phyloP scores from a whole-genome alignment of 2,888 invertebrate species.

The Rhingia campestris region DNA sequence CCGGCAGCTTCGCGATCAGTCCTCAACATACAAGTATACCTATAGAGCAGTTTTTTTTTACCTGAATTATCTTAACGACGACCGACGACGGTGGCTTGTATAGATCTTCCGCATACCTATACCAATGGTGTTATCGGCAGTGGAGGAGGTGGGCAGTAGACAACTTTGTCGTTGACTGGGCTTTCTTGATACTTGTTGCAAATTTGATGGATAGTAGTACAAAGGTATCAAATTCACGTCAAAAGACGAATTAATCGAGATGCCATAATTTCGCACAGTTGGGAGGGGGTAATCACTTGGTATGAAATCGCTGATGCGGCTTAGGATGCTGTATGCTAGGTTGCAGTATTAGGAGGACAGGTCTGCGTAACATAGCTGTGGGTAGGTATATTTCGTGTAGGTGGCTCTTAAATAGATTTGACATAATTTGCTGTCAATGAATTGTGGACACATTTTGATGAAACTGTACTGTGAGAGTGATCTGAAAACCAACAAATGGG shows the following conservation, averaged over 20 bases:
- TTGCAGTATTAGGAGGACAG: background rate
- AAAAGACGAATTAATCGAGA: conserved; percentile 41
- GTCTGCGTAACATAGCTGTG: conserved; percentile 32
- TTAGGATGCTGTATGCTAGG: background rate
- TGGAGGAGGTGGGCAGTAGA: conserved; percentile 20
- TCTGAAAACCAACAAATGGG: background rate
- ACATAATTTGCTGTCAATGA: conserved; percentile 11
- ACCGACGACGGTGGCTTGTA: conserved; percentile 25
- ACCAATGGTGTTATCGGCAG: conserved; percentile 16
- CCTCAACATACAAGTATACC: conserved; percentile 32
- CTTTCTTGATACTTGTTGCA: conserved; percentile 22
- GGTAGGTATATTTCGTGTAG: conserved; percentile 8
- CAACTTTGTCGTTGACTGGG: conserved; percentile 32
- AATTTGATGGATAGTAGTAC: conserved; percentile 25
- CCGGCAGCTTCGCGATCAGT: conserved; percentile 40
- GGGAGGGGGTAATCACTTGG: conserved; percentile 6
- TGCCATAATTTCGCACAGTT: conserved; percentile 37
- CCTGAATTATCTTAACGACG: conserved; percentile 48
- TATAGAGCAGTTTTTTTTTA: conserved; percentile 27
- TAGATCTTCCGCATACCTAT: conserved; percentile 66
- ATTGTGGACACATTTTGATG: conserved; percentile 1
- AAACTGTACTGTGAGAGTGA: background rate
- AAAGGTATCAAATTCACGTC: conserved; percentile 6
- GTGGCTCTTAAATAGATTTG: conserved; percentile 17
- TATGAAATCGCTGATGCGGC: conserved; percentile 10